These are phyloP conservation scores for Nephrotoma flavescens DNA, from an alignment of 2,888 invertebrate genomes.

Conservation along the genomic window DNA sequence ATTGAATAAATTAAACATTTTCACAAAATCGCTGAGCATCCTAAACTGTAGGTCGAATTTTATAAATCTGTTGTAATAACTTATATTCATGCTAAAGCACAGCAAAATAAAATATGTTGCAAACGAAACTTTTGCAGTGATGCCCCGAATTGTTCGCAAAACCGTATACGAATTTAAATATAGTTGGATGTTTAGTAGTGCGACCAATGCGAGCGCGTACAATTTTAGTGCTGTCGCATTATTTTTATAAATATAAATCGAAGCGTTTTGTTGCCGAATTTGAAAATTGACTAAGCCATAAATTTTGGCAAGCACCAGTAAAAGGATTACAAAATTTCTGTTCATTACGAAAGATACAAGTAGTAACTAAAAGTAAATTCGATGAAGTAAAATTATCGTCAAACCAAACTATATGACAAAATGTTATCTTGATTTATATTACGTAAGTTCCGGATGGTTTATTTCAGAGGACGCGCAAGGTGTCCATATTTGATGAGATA, in stretches of 20 bases:
- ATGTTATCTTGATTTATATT: too few relatives aligned
- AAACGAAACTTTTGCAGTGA: neutral
- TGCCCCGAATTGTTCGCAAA: neutral
- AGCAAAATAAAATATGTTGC: neutral
- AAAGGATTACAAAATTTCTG: neutral
- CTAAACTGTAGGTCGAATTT: too few relatives aligned
- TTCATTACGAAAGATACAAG: neutral
- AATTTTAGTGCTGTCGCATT: neutral
- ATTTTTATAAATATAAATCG: neutral
- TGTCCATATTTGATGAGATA: too few relatives aligned
- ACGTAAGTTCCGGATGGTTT: too few relatives aligned
- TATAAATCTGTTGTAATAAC: neutral
- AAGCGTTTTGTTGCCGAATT: neutral
- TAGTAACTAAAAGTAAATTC: too few relatives aligned
- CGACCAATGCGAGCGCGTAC: neutral
- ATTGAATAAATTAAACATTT: neutral
- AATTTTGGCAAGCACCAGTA: neutral
- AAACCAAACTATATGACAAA: too few relatives aligned
- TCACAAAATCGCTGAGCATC: neutral
- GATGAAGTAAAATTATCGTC: too few relatives aligned
- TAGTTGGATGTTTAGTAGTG: neutral
- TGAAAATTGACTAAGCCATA: neutral
- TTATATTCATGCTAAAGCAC: neutral
- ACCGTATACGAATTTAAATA: neutral
- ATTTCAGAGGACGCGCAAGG: too few relatives aligned